A percentile compares a stretch with the other conserved stretches of the same genome.
These are phyloP conservation scores for Stenoptilia bipunctidactyla DNA, from an alignment of 2,888 invertebrate species.

Conservation along the genomic window DNA sequence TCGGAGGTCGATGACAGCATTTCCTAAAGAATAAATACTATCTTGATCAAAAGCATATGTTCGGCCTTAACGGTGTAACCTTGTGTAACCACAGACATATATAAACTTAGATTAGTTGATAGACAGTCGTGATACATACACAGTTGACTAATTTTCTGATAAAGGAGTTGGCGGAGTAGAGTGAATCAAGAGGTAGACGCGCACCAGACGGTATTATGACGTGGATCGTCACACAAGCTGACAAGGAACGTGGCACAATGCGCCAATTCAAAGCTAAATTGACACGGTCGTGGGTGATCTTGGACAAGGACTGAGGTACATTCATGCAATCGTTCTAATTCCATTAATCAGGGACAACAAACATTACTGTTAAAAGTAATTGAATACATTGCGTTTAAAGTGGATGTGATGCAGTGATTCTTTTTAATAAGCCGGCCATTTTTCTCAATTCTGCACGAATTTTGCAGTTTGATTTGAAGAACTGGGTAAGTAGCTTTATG, in stretches of 20 bases:
- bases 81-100: too few species aligned
- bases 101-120: too few species aligned
- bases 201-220: slow-evolving; percentile 61
- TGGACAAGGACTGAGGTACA: slow-evolving; percentile 18
- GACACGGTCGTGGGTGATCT: slow-evolving; percentile 46
- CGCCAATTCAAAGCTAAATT: slow-evolving; percentile 56
- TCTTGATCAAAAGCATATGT: too few species aligned
- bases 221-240: slow-evolving; percentile 39
- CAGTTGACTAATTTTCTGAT: slow-evolving; percentile 15
- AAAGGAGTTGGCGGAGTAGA: slow-evolving; percentile 3
- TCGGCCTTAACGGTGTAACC: too few species aligned
- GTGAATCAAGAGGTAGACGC: slow-evolving; percentile 52
- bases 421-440: not conserved
- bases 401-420: not conserved
- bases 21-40: slow-evolving; percentile 11
- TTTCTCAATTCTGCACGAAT: not conserved
- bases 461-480: slow-evolving; percentile 1
- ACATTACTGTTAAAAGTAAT: not conserved
- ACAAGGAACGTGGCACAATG: slow-evolving; percentile 49
- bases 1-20: slow-evolving; percentile 47
- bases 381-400: not conserved
- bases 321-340: slow-evolving; percentile 1
- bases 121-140: not conserved
- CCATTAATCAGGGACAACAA: not conserved
- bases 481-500: slow-evolving; percentile 3